A percentile compares a stretch with the other conserved stretches of the same genome.
These are phyloP conservation scores for Rhea pennata DNA, from an alignment of 2,113 vertebrate genomes.

Conservation along the genomic window DNA sequence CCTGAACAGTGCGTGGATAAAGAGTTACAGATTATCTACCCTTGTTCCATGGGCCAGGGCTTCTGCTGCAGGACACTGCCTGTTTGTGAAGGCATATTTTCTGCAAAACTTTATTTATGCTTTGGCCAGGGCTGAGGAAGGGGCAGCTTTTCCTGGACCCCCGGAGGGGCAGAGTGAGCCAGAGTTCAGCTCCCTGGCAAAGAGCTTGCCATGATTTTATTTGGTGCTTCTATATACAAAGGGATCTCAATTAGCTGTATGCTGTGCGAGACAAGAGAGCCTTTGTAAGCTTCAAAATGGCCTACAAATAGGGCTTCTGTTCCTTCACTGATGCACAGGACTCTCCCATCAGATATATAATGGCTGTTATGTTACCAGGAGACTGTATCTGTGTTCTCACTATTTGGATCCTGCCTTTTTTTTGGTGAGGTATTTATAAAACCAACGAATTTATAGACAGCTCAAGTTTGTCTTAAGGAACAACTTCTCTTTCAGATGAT, in stretches of 20 bases:
- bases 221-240: slow-evolving; percentile 20
- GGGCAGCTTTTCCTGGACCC: neutral
- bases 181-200: neutral
- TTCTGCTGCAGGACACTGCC: neutral
- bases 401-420: neutral
- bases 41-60: neutral
- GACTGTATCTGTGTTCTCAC: neutral
- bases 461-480: neutral
- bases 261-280: slow-evolving; percentile 16
- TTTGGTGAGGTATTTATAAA: neutral
- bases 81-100: neutral
- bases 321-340: neutral
- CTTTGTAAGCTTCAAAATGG: slow-evolving; percentile 12
- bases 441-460: neutral
- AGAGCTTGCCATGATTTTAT: neutral
- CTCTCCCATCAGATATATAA: neutral
- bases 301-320: slow-evolving; percentile 14
- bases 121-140: neutral
- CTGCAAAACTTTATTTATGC: neutral
- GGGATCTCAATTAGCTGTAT: slow-evolving; percentile 11
- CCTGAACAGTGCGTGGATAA: neutral
- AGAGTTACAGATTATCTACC: neutral
- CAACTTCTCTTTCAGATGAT: neutral
- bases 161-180: neutral
- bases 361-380: neutral